Base-by-base conservation (phyloP, 2,797 vertebrate species). In the Limosa lapponica region DNA sequence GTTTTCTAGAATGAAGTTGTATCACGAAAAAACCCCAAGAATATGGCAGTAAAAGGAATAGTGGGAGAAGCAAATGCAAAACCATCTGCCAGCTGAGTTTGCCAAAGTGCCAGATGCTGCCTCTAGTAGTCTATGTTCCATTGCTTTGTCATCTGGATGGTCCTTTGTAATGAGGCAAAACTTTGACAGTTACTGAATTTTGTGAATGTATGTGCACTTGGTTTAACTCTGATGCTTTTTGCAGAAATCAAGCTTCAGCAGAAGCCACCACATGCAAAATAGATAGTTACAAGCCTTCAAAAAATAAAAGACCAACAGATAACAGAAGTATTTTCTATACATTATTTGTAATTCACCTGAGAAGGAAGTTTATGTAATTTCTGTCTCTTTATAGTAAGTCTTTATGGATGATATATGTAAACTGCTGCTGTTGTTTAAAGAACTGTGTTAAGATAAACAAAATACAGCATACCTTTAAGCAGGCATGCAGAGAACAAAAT, bases 71-170 rank as follows among this genome's bases (percentile, higher is more conserved):
- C 49, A 67, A 79, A 71, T 23, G 6, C 55, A 54, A 74, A 89
- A 28, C 61, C 70, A 79, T 80, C 82, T 95, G 95, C 81, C 52
- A 25, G 36, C 11, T 18, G 23, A 80, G 30, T 73, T 49, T 72
- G 84, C 94, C 93, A 87, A 84, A 90, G 48, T 64, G 27, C 82
- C 95, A 95, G 93, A 82, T 82, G 83, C 61, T 86, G 57, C 37
- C 25, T 73, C 28, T 72, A 65, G 59, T 82, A 92, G 67, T 58
- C 34, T 46, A 1, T 41, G 34, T 89, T 93, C 71, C 32, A 79
- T 54, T 78, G 73, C 65, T 69, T 93, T 84, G 58, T 81, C 89
- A 74, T 93, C 79, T 89, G 88, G 55, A 71, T 70, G 36, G 36
- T 78, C 34, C 87, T 71, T 80, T 91, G 43, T 90, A 77, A 93